A percentile compares a stretch with the other conserved stretches of the same genome.
phyloP scores from a whole-genome alignment of 2,888 invertebrate species.

The Escarpia spicata region DNA sequence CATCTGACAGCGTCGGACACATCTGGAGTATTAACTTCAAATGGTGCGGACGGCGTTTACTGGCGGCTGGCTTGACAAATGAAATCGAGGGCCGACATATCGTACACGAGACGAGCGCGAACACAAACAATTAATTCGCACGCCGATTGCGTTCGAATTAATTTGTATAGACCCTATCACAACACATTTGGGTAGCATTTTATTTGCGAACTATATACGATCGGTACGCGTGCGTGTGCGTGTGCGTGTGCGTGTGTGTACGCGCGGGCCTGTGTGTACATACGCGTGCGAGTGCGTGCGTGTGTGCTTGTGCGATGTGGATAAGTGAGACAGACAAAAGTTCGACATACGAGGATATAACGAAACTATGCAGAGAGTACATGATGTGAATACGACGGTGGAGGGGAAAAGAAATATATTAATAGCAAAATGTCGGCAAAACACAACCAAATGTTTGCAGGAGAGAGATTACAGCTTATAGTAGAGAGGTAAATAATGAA shows the following conservation, averaged over 20 bases:
- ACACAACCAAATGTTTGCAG: too few species aligned
- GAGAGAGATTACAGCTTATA: too few species aligned
- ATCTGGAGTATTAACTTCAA: slow-evolving; percentile 13
- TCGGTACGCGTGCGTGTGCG: background rate
- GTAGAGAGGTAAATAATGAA: too few species aligned
- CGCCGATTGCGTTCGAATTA: background rate
- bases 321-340: background rate
- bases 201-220: background rate
- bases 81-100: background rate
- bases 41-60: background rate
- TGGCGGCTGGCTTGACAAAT: background rate
- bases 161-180: background rate
- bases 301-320: background rate
- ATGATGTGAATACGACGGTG: too few species aligned
- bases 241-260: background rate
- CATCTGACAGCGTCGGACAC: background rate
- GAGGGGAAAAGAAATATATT: too few species aligned
- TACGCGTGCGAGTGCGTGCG: background rate
- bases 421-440: too few species aligned
- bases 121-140: background rate
- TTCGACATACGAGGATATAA: too few species aligned
- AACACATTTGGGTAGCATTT: background rate
- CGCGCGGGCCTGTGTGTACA: background rate
- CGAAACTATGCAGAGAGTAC: too few species aligned
- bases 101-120: background rate